Evolutionary conservation across 2,888 invertebrate genomes (phyloP).

Genomic region (Phoenoteleia sp.): DNA sequence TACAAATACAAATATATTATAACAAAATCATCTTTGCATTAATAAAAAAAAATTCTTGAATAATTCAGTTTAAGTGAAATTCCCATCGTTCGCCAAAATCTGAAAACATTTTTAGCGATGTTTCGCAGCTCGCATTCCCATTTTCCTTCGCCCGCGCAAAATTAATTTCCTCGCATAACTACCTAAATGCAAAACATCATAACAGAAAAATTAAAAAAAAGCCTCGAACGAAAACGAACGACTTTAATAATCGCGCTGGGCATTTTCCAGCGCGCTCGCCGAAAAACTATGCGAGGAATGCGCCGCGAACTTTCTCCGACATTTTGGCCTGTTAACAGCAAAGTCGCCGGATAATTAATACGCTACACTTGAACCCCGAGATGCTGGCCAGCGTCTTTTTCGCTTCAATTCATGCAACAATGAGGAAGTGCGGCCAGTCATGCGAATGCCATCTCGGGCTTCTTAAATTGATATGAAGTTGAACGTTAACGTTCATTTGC

Average conservation of each 20-base stretch:
- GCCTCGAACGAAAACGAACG: neutral
- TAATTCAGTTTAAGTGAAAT: too few species aligned
- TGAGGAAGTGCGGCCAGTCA: slow-evolving; percentile 51
- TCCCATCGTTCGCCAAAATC: too few species aligned
- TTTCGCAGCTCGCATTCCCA: too few species aligned
- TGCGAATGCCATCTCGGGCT: slow-evolving; percentile 48
- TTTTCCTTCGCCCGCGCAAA: too few species aligned
- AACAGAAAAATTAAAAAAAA: neutral
- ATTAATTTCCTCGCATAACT: neutral
- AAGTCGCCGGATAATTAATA: slow-evolving; percentile 54
- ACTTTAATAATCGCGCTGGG: neutral
- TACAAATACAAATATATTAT: too few species aligned
- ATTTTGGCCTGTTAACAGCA: slow-evolving; percentile 54
- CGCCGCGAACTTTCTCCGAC: slow-evolving; percentile 49
- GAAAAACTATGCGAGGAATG: slow-evolving; percentile 45
- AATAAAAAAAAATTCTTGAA: too few species aligned
- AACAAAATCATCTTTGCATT: too few species aligned
- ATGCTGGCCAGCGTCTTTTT: slow-evolving; percentile 36
- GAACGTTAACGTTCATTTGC: slow-evolving; percentile 17
- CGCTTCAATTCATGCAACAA: slow-evolving; percentile 57
- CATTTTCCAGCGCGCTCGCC: neutral
- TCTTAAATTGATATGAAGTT: slow-evolving; percentile 44
- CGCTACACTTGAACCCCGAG: slow-evolving; percentile 54
- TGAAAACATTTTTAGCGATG: too few species aligned
- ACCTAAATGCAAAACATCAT: neutral